Evolutionary conservation across 1,140 invertebrate genomes (phyloP).

Genomic region (Zaprionus ornatus): DNA sequence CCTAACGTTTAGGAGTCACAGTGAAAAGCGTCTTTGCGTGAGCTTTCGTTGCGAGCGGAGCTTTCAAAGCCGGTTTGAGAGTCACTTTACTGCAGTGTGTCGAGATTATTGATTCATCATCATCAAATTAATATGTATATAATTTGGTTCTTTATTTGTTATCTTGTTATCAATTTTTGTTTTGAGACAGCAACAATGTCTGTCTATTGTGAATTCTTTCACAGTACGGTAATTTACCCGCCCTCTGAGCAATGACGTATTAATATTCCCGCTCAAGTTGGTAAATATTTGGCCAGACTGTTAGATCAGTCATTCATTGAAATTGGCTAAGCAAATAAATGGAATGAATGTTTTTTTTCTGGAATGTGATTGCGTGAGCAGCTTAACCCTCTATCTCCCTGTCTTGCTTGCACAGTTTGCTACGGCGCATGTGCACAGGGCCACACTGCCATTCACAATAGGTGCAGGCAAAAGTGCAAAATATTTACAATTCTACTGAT

Average conservation of each 20-base stretch:
- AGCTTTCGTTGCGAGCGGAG: conserved; percentile 28
- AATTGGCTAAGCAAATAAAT: conserved; percentile 59
- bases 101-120: conserved; percentile 56
- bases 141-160: conserved; percentile 49
- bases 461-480: background rate
- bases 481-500: conserved; percentile 31
- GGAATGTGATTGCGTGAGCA: conserved; percentile 63
- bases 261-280: conserved; percentile 18
- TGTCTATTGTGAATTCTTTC: conserved; percentile 38
- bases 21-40: background rate
- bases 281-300: conserved; percentile 74
- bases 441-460: conserved; percentile 21
- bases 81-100: conserved; percentile 60
- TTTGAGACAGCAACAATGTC: conserved; percentile 41
- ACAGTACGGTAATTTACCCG: conserved; percentile 38
- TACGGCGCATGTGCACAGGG: conserved; percentile 42
- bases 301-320: conserved; percentile 66
- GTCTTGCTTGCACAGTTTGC: background rate
- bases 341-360: conserved; percentile 47
- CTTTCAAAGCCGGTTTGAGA: conserved; percentile 11
- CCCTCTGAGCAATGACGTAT: conserved; percentile 28
- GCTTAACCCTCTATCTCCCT: conserved; percentile 19
- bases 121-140: conserved; percentile 46
- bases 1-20: conserved; percentile 36
- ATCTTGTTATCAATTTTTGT: conserved; percentile 62